Evolutionary conservation across 2,888 invertebrate genomes (phyloP), one percentile per base, ranked within the genome.

Genomic region (Panzeria rudis): DNA sequence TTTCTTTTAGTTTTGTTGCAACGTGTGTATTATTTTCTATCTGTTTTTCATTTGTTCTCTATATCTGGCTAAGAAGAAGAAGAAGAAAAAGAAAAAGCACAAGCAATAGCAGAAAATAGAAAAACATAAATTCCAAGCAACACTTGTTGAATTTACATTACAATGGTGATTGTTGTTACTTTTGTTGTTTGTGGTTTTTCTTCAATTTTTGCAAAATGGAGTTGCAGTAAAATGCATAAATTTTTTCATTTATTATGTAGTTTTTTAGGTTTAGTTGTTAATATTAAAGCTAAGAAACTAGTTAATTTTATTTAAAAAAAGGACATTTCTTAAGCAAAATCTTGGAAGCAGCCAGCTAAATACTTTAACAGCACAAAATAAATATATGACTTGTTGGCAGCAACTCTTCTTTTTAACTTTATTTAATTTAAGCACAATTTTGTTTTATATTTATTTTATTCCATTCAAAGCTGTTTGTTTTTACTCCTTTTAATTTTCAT

Each of bases 181-280:
- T 77, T 52, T 68, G 47, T 20, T 68, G 9, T 2, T 54, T 77
- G 76, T 52, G 83, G 69, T 25, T 66, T 81, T 56, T 56, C 5
- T 38, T 38, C 66, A 54, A 61, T 62, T 72, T 78, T 81, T 73
- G 86, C 86, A 87, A 87, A 87, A 87, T 87, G 87, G 87, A 86
- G 87, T 87, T 86, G 85, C 78, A 78, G 20, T 78, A 23, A 50
- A 35, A 15, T 77, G 61, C 52, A 38, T 32, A 50, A 32, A 13
- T 23, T 44, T 56, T 44, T 62, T 54, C 29, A 11, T 41, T 54
- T 5, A n/a, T 44, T 29, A 59, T 25, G 20, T 11, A 32, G 20
- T 9, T 77, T 69, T 35, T 25, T n/a, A n/a, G 32, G n/a, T 35
- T 77, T 56, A 44, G 23, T 62, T 5, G 8, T 64, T 35, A 5